These are phyloP conservation scores for Paramisgurnus dabryanus DNA, from an alignment of 2,113 vertebrate genomes.

Conservation along the genomic window DNA sequence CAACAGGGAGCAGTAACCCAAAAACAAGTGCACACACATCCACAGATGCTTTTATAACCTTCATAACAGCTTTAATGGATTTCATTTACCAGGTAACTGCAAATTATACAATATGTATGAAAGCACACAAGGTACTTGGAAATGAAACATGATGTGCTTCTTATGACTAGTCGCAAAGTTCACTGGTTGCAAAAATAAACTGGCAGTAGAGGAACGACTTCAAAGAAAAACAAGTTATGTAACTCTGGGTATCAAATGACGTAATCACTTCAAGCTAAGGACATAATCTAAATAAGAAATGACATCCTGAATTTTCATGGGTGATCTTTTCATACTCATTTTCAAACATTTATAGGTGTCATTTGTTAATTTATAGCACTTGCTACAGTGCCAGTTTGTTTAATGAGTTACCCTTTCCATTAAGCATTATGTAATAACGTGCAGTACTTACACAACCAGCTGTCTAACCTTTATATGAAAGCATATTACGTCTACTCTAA, in stretches of 20 bases:
- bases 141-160: background rate
- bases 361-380: background rate
- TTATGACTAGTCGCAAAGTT: background rate
- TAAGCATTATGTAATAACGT: background rate
- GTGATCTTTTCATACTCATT: background rate
- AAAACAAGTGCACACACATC: conserved; percentile 15
- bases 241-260: conserved; percentile 19
- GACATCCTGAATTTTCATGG: background rate
- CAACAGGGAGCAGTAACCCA: background rate
- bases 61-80: background rate
- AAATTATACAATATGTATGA: background rate
- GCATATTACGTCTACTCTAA: background rate
- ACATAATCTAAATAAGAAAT: conserved; percentile 4
- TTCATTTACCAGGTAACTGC: background rate
- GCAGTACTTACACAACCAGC: conserved; percentile 17
- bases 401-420: conserved; percentile 10
- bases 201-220: background rate
- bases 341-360: background rate
- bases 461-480: background rate
- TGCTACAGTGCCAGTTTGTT: conserved; percentile 1
- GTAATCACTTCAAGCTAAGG: background rate
- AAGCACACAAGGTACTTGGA: background rate
- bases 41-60: conserved; percentile 14
- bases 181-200: background rate
- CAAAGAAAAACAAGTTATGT: conserved; percentile 29